Evolutionary conservation across 2,113 vertebrate species (phyloP), one percentile per base, ranked within the genome.

Genomic region (Elaphurus davidianus): DNA sequence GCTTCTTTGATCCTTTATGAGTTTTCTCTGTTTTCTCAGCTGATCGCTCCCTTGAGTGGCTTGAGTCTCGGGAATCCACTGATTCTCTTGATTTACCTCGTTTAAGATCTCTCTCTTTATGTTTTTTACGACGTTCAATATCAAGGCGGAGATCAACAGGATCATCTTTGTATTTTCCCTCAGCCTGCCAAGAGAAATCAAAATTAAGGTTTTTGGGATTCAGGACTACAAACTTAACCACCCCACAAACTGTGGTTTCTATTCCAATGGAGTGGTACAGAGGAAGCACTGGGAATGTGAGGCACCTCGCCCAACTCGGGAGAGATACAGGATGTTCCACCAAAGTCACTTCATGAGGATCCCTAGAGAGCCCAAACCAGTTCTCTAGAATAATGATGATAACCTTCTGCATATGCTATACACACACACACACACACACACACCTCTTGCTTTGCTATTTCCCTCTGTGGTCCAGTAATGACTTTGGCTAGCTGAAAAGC

Each of bases 81-180:
- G 98, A 98, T 88, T 99, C 99, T 98, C 98, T 98, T 95, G 98
- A 99, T 96, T 98, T 99, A 97, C 99, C 99, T 15, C 99, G 99
- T 98, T 99, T 99, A 98, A 98, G 99, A 98, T 99, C 99, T 98
- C 98, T 99, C 98, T 99, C 99, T 97, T 99, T 99, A 99, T 99
- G 99, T 99, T 99, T 99, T 99, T 99, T 99, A 98, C 99, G 99
- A 30, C 99, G 99, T 96, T 99, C 99, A 98, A 99, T 99, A 99
- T 99, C 99, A 99, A 99, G 99, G 95, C 99, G 99, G 81, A 99
- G 99, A 98, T 99, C 99, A 98, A 99, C 98, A 84, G 99, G 98
- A 97, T 99, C 99, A 25, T 99, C 99, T 98, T 99, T 99, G 64
- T 98, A 98, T 98, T 99, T 99, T 98, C 99, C 99, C 88, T 99